Evolutionary conservation across 2,113 vertebrate species (phyloP).

Genomic region (Acrocephalus kingi): DNA sequence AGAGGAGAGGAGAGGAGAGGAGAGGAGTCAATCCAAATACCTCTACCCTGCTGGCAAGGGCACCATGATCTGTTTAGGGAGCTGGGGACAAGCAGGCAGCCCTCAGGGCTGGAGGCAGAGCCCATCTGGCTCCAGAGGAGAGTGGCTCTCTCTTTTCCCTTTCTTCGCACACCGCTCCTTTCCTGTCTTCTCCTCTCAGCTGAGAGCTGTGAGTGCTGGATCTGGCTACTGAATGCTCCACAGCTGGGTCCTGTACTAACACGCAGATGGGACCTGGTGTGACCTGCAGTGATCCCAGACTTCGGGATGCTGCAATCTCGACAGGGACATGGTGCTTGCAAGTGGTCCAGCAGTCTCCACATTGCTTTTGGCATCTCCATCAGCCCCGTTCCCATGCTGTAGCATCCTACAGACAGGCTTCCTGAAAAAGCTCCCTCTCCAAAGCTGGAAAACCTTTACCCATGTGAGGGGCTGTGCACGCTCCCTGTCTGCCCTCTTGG

Average conservation of each 20-base stretch:
- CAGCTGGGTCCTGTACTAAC: neutral
- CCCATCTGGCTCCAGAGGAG: neutral
- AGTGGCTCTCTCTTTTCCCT: neutral
- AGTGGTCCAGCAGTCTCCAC: neutral
- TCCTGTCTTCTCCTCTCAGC: neutral
- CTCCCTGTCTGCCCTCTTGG: neutral
- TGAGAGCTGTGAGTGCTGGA: neutral
- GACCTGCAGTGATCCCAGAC: neutral
- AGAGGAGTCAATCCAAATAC: no score
- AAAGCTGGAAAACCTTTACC: neutral
- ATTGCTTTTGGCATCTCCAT: neutral
- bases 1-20: neutral
- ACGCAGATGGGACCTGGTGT: fast-evolving
- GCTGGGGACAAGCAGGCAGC: neutral
- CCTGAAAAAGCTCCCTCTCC: neutral
- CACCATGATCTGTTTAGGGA: neutral
- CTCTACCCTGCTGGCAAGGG: neutral
- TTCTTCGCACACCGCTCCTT: neutral
- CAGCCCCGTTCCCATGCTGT: neutral
- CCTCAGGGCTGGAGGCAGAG: neutral
- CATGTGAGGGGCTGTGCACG: neutral
- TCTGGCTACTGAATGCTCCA: neutral
- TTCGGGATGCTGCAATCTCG: neutral
- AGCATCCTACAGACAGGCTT: neutral
- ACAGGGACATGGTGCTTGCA: neutral